Base-by-base conservation (phyloP, 2,113 vertebrate genomes). In the Dissostichus mawsoni region DNA sequence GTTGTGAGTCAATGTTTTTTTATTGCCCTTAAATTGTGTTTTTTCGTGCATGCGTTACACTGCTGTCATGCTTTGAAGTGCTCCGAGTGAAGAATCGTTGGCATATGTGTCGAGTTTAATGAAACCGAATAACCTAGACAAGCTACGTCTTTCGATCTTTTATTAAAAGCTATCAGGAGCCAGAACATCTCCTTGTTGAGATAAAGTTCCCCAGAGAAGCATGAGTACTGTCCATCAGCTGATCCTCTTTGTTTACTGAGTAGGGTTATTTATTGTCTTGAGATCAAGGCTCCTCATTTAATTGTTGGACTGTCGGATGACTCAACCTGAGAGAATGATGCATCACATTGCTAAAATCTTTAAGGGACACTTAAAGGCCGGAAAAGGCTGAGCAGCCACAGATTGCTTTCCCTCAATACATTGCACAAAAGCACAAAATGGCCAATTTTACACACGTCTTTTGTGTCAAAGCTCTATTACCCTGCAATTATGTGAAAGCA, bases 31-130 rank as follows among this genome's bases (percentile, higher is more conserved):
- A 85, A 80, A 88, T 53, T n/a, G 51, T 64, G 20, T 86, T 87
- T 83, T 83, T 83, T 89, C 88, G 84, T 82, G 83, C 69, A 76
- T 57, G 57, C 61, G 55, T 82, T 68, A 64, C 73, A 83, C 61
- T 45, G 16, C 68, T 70, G 20, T 12, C 14, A 2, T 18, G 41
- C 78, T 90, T 92, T 93, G 87, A 91, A 89, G 66, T 80, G 65
- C 57, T 86, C 52, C 20, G 65, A 71, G 68, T 69, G 78, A 69
- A 75, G 75, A 78, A 84, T 86, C 69, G 59, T 57, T 57, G 59
- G 70, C 86, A 77, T 78, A 80, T 91, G 83, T 82, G 80, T 41
- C 67, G 78, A 69, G 65, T 85, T 81, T 83, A 90, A 91, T 90
- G 77, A 88, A 86, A 89, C 57, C 36, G 62, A 90, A 69, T 78